A percentile compares a stretch with the other conserved stretches of the same genome.
phyloP scores from a whole-genome alignment of 2,797 vertebrate genomes.

The Ciconia nigra region DNA sequence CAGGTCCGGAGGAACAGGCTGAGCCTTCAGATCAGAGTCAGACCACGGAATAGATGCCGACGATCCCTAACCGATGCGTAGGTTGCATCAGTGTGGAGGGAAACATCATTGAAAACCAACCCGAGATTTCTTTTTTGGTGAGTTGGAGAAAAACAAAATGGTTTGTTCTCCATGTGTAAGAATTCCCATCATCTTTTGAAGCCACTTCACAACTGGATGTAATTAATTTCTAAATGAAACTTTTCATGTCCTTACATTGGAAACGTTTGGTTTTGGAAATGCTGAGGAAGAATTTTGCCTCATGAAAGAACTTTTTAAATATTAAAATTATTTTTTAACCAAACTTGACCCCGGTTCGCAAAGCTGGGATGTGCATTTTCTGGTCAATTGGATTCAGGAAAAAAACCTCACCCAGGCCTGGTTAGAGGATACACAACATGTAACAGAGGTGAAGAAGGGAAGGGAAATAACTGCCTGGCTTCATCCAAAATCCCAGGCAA shows the following conservation, averaged over 20 bases:
- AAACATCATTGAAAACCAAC: background rate
- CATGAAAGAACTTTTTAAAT: background rate
- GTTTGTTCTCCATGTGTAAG: background rate
- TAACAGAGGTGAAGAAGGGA: background rate
- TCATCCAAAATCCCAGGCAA: background rate
- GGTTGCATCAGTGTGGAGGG: background rate
- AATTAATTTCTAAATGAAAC: background rate
- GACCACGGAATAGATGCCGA: background rate
- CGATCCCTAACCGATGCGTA: background rate
- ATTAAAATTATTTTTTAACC: background rate
- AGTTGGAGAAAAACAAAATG: background rate
- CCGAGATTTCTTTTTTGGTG: background rate
- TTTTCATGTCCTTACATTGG: background rate
- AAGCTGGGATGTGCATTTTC: background rate
- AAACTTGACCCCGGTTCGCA: background rate
- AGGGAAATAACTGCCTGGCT: constrained; percentile 1
- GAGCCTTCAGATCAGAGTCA: background rate
- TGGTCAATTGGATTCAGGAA: background rate
- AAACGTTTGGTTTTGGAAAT: background rate
- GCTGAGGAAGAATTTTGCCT: background rate
- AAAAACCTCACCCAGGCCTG: background rate
- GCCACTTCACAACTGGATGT: background rate
- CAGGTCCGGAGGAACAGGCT: background rate
- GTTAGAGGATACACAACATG: background rate
- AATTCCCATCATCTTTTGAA: background rate